Percentiles rank a stretch among this genome's conserved stretches.
These are phyloP conservation scores for Drosophila tanythrix DNA, from an alignment of 2,888 invertebrate species.

Conservation along the genomic window DNA sequence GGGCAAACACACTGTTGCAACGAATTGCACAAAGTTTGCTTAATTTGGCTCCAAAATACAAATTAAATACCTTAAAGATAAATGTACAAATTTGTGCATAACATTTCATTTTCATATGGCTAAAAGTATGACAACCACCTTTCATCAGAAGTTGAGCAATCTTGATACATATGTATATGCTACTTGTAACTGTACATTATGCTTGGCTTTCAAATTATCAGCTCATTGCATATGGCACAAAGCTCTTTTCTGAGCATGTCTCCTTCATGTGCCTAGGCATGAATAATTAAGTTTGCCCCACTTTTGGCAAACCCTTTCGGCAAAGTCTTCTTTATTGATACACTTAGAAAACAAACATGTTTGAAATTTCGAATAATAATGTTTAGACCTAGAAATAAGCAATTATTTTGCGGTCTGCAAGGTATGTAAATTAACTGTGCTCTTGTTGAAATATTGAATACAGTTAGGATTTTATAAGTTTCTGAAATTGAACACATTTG, in stretches of 20 bases:
- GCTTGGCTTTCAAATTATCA: conserved; percentile 26
- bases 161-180: conserved; percentile 34
- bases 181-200: conserved; percentile 65
- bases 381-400: neutral
- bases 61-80: neutral
- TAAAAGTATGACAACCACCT: neutral
- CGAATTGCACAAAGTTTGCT: neutral
- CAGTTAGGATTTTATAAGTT: neutral
- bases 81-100: neutral
- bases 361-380: neutral
- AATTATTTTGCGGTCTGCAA: neutral
- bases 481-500: neutral
- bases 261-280: conserved; percentile 39
- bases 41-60: neutral
- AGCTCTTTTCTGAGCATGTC: conserved; percentile 26
- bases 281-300: conserved; percentile 50
- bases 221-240: conserved; percentile 28
- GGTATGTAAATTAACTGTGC: neutral
- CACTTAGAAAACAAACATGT: neutral
- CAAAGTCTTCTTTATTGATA: conserved; percentile 4
- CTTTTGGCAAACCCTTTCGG: conserved; percentile 7
- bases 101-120: neutral
- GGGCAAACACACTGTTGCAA: neutral
- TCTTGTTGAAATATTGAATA: neutral
- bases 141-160: neutral